These are phyloP conservation scores for Tapera naevia DNA, from an alignment of 2,797 vertebrate species.

Conservation along the genomic window DNA sequence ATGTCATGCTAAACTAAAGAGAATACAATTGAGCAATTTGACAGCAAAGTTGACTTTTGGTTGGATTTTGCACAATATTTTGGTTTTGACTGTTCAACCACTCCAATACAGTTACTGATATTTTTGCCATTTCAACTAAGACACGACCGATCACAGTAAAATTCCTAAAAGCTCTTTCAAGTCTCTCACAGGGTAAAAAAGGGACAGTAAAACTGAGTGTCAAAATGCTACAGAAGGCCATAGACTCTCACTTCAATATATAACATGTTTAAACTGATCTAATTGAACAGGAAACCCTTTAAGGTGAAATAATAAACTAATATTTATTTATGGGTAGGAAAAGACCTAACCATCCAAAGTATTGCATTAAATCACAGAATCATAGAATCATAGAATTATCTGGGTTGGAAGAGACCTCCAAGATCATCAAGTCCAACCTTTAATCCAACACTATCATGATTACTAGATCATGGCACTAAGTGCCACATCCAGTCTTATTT, in stretches of 20 bases:
- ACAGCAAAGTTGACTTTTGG: conserved; percentile 53
- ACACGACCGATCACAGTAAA: not conserved
- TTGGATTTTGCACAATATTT: conserved; percentile 3
- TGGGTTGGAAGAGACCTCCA: too few species aligned
- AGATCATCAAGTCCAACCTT: too few species aligned
- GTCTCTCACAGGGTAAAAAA: not conserved
- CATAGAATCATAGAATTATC: too few species aligned
- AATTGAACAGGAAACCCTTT: not conserved
- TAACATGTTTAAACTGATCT: not conserved
- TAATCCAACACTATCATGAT: too few species aligned
- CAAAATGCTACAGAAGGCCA: not conserved
- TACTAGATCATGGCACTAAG: too few species aligned
- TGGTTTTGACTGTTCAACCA: not conserved
- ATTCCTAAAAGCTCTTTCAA: not conserved
- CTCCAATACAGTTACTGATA: not conserved
- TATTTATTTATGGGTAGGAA: not conserved
- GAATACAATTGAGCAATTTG: conserved; percentile 62
- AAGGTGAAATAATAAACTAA: not conserved
- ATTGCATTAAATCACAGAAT: too few species aligned
- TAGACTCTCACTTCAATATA: not conserved
- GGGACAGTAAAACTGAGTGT: not conserved
- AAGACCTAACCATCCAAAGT: not conserved
- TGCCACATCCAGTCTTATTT: too few species aligned
- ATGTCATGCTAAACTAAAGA: conserved; percentile 38
- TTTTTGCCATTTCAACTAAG: not conserved